Percentiles rank a stretch among this genome's conserved stretches.
These are phyloP conservation scores for Zaprionus kolodkinae DNA, from an alignment of 1,140 invertebrate species.

Conservation along the genomic window DNA sequence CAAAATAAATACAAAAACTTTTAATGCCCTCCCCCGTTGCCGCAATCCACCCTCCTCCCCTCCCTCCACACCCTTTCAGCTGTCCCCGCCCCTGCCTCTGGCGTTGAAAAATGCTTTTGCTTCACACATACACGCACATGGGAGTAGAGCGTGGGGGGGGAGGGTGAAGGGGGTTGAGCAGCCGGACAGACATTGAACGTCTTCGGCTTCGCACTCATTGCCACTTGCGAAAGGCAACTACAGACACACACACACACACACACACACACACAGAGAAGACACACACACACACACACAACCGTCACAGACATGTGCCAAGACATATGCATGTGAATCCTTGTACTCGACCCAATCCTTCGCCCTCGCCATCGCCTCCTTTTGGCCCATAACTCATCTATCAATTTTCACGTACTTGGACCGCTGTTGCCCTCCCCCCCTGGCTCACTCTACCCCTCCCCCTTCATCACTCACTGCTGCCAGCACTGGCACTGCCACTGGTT, in stretches of 20 bases:
- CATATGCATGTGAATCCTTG: slow-evolving; percentile 76
- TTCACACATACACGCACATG: slow-evolving; percentile 24
- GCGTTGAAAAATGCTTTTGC: slow-evolving; percentile 75
- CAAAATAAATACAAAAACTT: slow-evolving; percentile 84
- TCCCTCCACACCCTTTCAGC: too few relatives aligned
- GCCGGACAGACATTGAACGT: slow-evolving; percentile 71
- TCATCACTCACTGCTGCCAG: too few relatives aligned
- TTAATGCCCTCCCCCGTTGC: slow-evolving; percentile 59
- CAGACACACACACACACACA: slow-evolving; percentile 42
- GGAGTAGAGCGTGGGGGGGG: slow-evolving; percentile 7
- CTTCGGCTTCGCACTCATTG: slow-evolving; percentile 82
- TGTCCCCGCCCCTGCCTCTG: slow-evolving; percentile 40
- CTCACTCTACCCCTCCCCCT: slow-evolving; percentile 4
- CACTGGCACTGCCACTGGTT: slow-evolving; percentile 4
- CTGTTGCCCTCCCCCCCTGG: slow-evolving; percentile 55
- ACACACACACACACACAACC: slow-evolving; percentile 15
- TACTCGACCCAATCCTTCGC: slow-evolving; percentile 11
- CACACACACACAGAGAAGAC: slow-evolving; percentile 33
- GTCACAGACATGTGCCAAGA: slow-evolving; percentile 51
- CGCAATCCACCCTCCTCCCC: too few relatives aligned
- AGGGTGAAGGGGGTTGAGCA: slow-evolving; percentile 11
- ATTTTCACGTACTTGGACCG: slow-evolving; percentile 83
- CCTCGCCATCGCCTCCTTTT: slow-evolving; percentile 20
- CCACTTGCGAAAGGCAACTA: slow-evolving; percentile 77
- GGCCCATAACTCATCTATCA: slow-evolving; percentile 83